Conservation (phyloP, 2,113 vertebrate genomes). For the Chaetops frenatus region DNA sequence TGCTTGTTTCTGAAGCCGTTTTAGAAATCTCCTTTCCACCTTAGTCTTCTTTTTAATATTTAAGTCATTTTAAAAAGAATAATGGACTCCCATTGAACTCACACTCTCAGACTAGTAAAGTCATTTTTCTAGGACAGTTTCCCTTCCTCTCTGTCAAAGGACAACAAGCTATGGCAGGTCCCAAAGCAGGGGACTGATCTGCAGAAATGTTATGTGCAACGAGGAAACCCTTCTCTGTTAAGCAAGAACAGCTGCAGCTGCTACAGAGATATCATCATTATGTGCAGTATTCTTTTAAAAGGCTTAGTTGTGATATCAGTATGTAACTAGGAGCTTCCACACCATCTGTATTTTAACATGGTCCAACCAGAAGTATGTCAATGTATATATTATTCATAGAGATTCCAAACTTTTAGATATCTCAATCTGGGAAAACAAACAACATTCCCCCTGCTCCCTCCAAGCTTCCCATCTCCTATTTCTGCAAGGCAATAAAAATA, state of each 20-base stretch:
- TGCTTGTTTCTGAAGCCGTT: neutral
- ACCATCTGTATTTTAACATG: neutral
- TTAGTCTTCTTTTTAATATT: neutral
- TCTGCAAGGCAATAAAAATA: slow-evolving; percentile 45
- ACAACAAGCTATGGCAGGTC: neutral
- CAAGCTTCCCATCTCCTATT: slow-evolving; percentile 26
- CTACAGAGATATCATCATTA: neutral
- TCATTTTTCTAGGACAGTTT: neutral
- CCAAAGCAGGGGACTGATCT: neutral
- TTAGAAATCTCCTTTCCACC: neutral
- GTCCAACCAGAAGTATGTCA: neutral
- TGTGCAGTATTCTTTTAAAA: neutral
- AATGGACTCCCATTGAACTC: neutral
- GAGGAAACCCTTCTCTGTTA: neutral
- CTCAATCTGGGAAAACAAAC: slow-evolving; percentile 31
- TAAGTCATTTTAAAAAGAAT: neutral
- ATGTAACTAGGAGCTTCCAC: neutral
- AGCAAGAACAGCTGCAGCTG: neutral
- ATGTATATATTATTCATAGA: neutral
- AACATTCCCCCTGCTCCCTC: neutral
- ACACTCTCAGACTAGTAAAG: neutral
- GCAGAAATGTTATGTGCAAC: neutral
- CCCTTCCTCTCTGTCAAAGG: neutral
- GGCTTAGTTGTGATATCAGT: neutral
- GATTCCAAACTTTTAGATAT: neutral